Conservation (phyloP, 2,888 invertebrate genomes). For the Pandemis cinnamomeana region DNA sequence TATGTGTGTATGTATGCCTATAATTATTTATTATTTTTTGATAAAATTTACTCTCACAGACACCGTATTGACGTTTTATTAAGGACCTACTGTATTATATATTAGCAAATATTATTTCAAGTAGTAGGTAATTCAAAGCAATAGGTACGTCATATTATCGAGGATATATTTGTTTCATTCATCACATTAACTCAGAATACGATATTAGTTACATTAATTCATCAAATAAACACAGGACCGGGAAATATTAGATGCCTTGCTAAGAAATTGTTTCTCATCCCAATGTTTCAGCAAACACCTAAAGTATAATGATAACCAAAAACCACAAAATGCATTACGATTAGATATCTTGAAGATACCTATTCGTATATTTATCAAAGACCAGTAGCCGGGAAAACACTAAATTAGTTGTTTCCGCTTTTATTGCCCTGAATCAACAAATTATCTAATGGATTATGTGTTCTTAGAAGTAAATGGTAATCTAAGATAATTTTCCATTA, state of each 20-base stretch:
- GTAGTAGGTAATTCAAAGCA: no score
- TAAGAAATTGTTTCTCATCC: neutral
- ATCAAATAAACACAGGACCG: no score
- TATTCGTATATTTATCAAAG: conserved; percentile 2
- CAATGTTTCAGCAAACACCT: neutral
- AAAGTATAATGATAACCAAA: neutral
- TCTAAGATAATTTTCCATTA: conserved; percentile 66
- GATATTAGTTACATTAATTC: no score
- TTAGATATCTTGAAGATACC: neutral
- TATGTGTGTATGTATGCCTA: no score
- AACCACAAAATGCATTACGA: neutral
- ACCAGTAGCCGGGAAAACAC: conserved; percentile 8
- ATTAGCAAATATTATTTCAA: no score
- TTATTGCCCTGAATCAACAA: conserved; percentile 27
- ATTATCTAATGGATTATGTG: conserved; percentile 39
- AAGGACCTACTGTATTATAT: no score
- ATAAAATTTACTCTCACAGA: neutral
- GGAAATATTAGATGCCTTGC: neutral
- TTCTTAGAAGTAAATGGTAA: conserved; percentile 44
- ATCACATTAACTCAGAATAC: no score
- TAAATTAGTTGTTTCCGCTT: conserved; percentile 20
- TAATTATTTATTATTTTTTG: no score
- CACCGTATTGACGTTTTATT: no score
- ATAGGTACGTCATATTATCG: no score
- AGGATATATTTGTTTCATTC: no score